Base-by-base conservation (phyloP, 2,888 invertebrate genomes). In the Leucophora obtusa region DNA sequence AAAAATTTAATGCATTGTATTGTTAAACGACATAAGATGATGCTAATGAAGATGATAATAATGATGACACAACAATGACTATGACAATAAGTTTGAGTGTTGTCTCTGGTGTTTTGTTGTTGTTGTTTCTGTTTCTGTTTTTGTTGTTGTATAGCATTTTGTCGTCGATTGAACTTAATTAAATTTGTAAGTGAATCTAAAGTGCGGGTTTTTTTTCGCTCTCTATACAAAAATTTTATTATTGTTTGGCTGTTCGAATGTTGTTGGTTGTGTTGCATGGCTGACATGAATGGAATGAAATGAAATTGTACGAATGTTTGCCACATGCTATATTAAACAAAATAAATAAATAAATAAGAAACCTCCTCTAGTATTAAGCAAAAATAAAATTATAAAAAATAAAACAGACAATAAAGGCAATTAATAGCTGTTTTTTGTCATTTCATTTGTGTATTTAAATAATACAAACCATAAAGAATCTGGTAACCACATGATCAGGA, bases 111-210 rank as follows among this genome's bases (percentile, higher is more conserved):
- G 43, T 35, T 35, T 60, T 51, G 24, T 65, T 28, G 7, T 28
- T 28, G 7, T 7, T 28, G 28, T 28, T 28, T 3, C 6, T 86
- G 85, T 15, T 65, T n/a, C 11, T 51, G 68, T 15, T 72, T 47
- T 38, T 74, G 86, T 84, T 88, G 86, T 87, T 87, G 85, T 86
- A 62, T 17, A 68, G 66, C 51, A 68, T 71, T 75, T 80, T 80
- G 71, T 81, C 60, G 81, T 74, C 89, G 89, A 90, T 89, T 89
- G 90, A 86, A 87, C 87, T 89, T 89, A 89, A 89, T 89, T 90
- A 89, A 90, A 89, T 89, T 89, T 89, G 89, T 90, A 90, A 90
- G 89, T 88, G 90, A 89, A 89, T 89, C 88, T 88, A 79, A 76
- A 89, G 88, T 89, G 87, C 88, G 89, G 86, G 86, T 84, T 74